phyloP scores from a whole-genome alignment of 2,888 invertebrate genomes.

The Nycteola revayana region DNA sequence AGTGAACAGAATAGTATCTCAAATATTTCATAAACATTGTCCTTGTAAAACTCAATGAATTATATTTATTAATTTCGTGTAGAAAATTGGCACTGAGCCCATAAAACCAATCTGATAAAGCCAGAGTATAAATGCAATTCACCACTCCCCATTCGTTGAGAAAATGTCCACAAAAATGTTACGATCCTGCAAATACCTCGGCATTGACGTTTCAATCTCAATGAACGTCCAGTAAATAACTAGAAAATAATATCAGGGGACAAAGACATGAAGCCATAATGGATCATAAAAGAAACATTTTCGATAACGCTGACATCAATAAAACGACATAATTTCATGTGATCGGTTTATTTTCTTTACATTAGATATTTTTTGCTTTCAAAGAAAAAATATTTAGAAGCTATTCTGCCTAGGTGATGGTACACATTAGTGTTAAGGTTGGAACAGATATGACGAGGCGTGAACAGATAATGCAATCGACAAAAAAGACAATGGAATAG shows the following conservation, averaged over 20 bases:
- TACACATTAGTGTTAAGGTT: slow-evolving; percentile 51
- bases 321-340: slow-evolving; percentile 44
- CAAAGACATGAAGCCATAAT: slow-evolving; percentile 26
- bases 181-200: background rate
- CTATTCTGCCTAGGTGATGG: slow-evolving; percentile 65
- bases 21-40: no score
- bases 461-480: no score
- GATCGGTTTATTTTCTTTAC: slow-evolving; percentile 72
- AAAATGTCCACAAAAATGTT: no score
- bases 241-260: slow-evolving; percentile 24
- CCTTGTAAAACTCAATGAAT: no score
- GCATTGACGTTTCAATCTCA: slow-evolving; percentile 7
- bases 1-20: no score
- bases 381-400: slow-evolving; percentile 67
- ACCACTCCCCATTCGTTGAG: no score
- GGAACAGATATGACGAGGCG: background rate
- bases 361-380: slow-evolving; percentile 68
- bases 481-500: no score
- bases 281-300: slow-evolving; percentile 28
- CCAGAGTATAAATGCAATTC: no score
- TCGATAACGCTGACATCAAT: slow-evolving; percentile 33
- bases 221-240: slow-evolving; percentile 19
- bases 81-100: no score
- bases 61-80: no score
- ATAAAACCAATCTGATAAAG: no score